These are phyloP conservation scores for Hippocampus comes DNA, from an alignment of 2,113 vertebrate species.

Conservation along the genomic window DNA sequence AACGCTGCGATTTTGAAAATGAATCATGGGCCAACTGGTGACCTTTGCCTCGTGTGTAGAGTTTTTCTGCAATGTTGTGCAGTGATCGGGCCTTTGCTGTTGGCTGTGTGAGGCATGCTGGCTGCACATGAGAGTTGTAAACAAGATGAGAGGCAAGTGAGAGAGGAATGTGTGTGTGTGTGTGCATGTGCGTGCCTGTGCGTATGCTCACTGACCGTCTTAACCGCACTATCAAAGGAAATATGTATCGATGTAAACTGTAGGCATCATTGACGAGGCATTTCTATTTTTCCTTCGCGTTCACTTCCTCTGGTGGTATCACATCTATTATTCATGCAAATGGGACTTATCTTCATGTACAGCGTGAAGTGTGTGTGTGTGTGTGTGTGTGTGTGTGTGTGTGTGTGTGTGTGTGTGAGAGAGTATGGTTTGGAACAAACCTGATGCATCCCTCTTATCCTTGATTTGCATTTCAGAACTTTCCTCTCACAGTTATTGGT, in stretches of 20 bases:
- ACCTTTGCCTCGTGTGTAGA: conserved; percentile 48
- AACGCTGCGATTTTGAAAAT: conserved; percentile 47
- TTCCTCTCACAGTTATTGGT: background rate
- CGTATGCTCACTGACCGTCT: conserved; percentile 46
- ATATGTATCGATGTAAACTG: conserved; percentile 32
- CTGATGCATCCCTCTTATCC: conserved; percentile 20
- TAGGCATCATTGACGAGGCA: conserved; percentile 47
- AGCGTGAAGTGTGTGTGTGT: conserved; percentile 24
- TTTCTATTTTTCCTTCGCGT: conserved; percentile 21
- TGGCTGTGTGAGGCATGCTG: conserved; percentile 30
- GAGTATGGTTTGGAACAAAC: conserved; percentile 28
- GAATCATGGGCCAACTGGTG: conserved; percentile 48
- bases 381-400: background rate
- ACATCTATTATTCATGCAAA: conserved; percentile 64
- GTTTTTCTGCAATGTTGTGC: conserved; percentile 27
- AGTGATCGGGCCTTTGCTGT: conserved; percentile 41
- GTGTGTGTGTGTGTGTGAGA: background rate
- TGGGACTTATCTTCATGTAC: conserved; percentile 35
- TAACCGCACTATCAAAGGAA: conserved; percentile 47
- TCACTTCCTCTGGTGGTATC: conserved; percentile 16
- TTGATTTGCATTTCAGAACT: conserved; percentile 19
- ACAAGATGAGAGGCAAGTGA: conserved; percentile 7
- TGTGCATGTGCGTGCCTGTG: conserved; percentile 10
- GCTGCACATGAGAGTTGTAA: conserved; percentile 32
- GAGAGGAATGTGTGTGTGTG: conserved; percentile 13